Evolutionary conservation across 1,140 invertebrate genomes (phyloP).

Genomic region (Reticulitermes speratus): DNA sequence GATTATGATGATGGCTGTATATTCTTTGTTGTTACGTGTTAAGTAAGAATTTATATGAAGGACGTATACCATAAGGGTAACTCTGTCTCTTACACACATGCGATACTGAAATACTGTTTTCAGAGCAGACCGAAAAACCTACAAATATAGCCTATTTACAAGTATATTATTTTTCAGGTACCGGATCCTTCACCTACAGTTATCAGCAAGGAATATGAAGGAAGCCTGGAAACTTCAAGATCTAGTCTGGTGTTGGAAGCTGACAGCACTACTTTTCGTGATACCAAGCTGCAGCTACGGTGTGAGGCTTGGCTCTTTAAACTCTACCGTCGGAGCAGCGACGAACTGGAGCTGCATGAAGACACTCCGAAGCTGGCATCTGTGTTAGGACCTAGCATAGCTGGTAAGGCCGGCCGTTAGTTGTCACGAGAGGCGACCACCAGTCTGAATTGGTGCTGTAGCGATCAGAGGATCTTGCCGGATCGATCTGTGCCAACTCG

Average conservation of each 20-base stretch:
- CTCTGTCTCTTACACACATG: no score
- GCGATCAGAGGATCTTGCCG: background rate
- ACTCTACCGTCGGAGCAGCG: slow-evolving; percentile 30
- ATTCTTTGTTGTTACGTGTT: no score
- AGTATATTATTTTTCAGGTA: background rate
- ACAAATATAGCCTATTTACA: background rate
- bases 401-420: background rate
- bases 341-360: slow-evolving; percentile 29
- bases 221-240: slow-evolving; percentile 16
- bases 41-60: no score
- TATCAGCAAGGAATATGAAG: slow-evolving; percentile 6
- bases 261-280: slow-evolving; percentile 20
- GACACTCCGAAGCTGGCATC: slow-evolving; percentile 31
- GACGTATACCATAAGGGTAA: no score
- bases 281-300: slow-evolving; percentile 22
- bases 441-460: background rate
- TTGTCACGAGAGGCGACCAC: background rate
- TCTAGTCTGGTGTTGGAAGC: slow-evolving; percentile 31
- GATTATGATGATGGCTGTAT: no score
- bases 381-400: slow-evolving; percentile 17
- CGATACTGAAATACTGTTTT: no score
- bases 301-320: slow-evolving; percentile 31
- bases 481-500: background rate
- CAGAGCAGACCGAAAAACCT: no score
- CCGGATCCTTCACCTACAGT: background rate